Base-by-base conservation (phyloP, 2,888 invertebrate species). In the Embidobia sp. region DNA sequence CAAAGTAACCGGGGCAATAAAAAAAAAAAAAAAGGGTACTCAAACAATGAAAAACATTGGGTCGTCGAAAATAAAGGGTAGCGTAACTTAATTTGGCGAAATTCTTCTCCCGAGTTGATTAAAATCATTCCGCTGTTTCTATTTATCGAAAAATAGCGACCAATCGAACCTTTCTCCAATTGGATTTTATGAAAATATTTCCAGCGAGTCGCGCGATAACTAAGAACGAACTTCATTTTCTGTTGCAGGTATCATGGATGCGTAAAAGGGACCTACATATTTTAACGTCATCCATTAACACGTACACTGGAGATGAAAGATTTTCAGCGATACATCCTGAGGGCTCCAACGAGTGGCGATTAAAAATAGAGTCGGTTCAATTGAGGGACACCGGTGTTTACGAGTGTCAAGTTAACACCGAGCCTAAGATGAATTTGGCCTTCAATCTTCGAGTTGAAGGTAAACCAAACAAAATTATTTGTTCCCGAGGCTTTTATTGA, bases 391-490 rank as follows among this genome's bases (percentile, higher is more conserved):
- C 94, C 1, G 96, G 96, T 4, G 94, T 95, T 74, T 96, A 96
- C 91, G 96, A 96, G 90, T 96, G 96, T 85, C 96, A 96, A 92
- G 95, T 96, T 82, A 96, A 96, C 90, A 96, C 96, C 0, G 96
- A 96, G 88, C 96, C 96, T 13, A 96, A 96, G 90, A 94, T 96
- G 89, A 96, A 95, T 90, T 93, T 96, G 92, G 96, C 96, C 40
- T 93, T 96, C 85, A 90, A 93, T 85, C 92, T 96, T 69, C 93
- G 93, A 85, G 95, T 96, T 57, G 95, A 95, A 93, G 96, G 96
- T 96, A 51, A 51, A 64, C 26, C 91, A 91, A 89, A 8, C 7
- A 29, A 42, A 42, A 6, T 48, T 3, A n/a, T 35, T 57, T 40
- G 8, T 18, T 5, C 31, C n/a, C 8, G 7, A 40, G n/a, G 7